Evolutionary conservation across 2,113 vertebrate species (phyloP).

Genomic region (Strix aluco): DNA sequence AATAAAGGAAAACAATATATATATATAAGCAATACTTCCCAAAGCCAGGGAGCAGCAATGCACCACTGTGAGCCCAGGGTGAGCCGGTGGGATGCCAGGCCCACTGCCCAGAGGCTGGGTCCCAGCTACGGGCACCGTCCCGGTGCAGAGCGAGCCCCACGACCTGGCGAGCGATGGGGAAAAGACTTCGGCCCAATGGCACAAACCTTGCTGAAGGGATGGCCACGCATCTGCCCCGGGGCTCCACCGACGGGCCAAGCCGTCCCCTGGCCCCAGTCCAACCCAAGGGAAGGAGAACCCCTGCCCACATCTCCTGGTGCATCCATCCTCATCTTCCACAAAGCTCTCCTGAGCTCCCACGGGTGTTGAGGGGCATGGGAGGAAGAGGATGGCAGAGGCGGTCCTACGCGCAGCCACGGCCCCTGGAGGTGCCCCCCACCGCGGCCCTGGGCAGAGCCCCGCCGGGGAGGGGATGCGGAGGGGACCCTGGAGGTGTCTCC

Average conservation of each 20-base stretch:
- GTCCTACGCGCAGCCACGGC: background rate
- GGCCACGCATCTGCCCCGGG: background rate
- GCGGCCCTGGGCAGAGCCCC: too few species aligned
- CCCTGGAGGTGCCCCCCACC: background rate
- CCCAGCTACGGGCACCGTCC: background rate
- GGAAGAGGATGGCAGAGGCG: background rate
- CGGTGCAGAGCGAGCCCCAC: background rate
- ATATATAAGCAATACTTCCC: background rate
- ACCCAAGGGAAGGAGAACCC: background rate
- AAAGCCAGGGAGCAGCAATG: background rate
- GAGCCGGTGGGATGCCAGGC: background rate
- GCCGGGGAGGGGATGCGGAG: background rate
- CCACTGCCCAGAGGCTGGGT: background rate
- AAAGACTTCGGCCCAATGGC: background rate
- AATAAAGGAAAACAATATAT: background rate
- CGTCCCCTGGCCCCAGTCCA: background rate
- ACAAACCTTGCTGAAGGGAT: background rate
- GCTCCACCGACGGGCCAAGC: background rate
- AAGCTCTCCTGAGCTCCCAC: background rate
- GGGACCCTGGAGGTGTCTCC: background rate
- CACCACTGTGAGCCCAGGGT: fast-evolving
- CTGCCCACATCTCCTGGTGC: background rate
- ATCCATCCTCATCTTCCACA: background rate
- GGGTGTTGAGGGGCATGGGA: background rate
- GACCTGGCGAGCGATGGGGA: fast-evolving